These are phyloP conservation scores for Xestia ashworthii DNA, from an alignment of 2,888 invertebrate genomes.

Conservation along the genomic window DNA sequence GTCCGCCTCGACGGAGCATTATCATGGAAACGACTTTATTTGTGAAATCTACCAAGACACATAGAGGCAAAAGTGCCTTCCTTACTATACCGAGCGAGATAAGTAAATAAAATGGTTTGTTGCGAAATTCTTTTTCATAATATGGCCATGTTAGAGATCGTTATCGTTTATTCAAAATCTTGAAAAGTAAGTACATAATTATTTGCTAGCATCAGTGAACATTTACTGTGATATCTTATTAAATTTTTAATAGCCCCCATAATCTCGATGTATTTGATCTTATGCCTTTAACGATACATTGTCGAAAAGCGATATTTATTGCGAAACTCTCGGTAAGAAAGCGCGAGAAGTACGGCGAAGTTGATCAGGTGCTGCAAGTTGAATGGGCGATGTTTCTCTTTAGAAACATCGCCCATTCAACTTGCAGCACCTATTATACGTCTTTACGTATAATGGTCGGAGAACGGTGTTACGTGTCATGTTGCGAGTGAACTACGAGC, in stretches of 20 bases:
- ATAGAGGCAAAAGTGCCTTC: slow-evolving; percentile 41
- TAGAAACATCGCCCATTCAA: no score
- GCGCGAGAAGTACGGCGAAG: slow-evolving; percentile 28
- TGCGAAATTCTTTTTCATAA: slow-evolving; percentile 35
- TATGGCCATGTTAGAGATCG: slow-evolving; percentile 23
- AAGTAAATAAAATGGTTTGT: slow-evolving; percentile 45
- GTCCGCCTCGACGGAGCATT: slow-evolving; percentile 67
- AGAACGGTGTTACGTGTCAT: slow-evolving; percentile 49
- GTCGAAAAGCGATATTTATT: slow-evolving; percentile 34
- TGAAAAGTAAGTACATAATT: background rate
- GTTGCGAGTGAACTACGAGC: slow-evolving; percentile 52
- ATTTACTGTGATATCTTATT: slow-evolving; percentile 10
- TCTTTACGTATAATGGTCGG: slow-evolving; percentile 44
- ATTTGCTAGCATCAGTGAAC: slow-evolving; percentile 29
- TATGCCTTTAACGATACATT: slow-evolving; percentile 15
- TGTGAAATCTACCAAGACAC: slow-evolving; percentile 68
- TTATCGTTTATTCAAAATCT: slow-evolving; percentile 36
- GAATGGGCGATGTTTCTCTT: slow-evolving; percentile 49
- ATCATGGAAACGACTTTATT: slow-evolving; percentile 73
- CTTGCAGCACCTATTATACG: no score
- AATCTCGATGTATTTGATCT: slow-evolving; percentile 3
- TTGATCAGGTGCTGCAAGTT: slow-evolving; percentile 54
- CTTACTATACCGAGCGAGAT: slow-evolving; percentile 40
- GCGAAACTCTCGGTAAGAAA: slow-evolving; percentile 23
- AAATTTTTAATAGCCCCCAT: slow-evolving; percentile 4